Percentiles rank a stretch among this genome's conserved stretches.
Conservation (phyloP, 2,888 invertebrate species). For the Sarcophaga variegata region DNA sequence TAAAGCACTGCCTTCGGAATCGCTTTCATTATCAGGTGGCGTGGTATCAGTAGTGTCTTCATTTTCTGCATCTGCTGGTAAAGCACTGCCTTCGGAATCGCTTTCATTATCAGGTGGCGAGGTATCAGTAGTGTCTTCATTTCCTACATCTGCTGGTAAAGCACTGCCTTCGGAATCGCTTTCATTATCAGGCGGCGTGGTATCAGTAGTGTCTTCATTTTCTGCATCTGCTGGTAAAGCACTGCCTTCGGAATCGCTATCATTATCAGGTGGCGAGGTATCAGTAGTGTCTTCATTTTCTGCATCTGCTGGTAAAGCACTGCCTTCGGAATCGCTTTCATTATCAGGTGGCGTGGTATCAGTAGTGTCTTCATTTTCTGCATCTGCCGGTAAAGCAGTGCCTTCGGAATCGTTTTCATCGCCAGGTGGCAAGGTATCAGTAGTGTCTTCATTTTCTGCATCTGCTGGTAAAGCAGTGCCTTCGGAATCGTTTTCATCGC, state of each 20-base stretch:
- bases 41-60: no score
- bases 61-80: no score
- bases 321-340: neutral
- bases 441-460: neutral
- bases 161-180: neutral
- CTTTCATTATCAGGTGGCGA: neutral
- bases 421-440: neutral
- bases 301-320: neutral
- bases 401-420: neutral
- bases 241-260: neutral
- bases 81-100: neutral
- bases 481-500: neutral
- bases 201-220: no score
- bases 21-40: neutral
- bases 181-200: neutral
- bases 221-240: no score
- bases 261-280: neutral
- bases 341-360: neutral
- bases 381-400: neutral
- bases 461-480: neutral
- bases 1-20: neutral
- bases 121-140: no score
- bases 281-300: neutral
- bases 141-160: no score
- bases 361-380: neutral